Conservation (phyloP, 2,888 invertebrate genomes). For the Alviniconcha strummeri region DNA sequence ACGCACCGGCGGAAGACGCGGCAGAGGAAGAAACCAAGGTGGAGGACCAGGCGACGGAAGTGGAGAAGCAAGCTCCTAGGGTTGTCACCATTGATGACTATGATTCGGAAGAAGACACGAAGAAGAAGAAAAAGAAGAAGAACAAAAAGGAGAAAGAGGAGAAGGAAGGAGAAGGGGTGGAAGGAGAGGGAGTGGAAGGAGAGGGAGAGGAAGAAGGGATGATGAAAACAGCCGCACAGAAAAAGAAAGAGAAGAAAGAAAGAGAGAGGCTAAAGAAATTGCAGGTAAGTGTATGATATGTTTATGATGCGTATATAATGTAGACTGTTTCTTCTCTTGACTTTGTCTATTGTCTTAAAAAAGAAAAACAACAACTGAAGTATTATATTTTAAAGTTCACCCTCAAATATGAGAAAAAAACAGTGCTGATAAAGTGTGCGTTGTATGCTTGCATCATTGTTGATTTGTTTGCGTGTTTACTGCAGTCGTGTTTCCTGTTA, state of each 20-base stretch:
- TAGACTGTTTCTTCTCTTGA: too few species aligned
- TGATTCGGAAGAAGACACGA: conserved; percentile 54
- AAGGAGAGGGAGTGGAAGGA: conserved; percentile 35
- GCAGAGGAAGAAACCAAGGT: conserved; percentile 1
- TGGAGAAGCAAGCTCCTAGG: conserved; percentile 39
- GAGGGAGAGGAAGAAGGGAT: conserved; percentile 82
- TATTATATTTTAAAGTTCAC: too few species aligned
- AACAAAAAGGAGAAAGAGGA: conserved; percentile 44
- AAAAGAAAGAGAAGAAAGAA: conserved; percentile 77
- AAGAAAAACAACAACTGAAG: too few species aligned
- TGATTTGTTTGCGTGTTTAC: too few species aligned
- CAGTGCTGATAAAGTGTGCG: too few species aligned
- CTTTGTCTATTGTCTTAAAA: too few species aligned
- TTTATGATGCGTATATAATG: not conserved
- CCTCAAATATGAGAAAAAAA: too few species aligned
- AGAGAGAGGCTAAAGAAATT: conserved; percentile 54
- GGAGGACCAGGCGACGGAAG: conserved; percentile 30
- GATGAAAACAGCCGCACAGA: conserved; percentile 73
- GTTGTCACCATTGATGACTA: conserved; percentile 46
- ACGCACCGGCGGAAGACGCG: conserved; percentile 32
- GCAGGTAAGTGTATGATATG: conserved; percentile 46
- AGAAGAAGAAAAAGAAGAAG: conserved; percentile 50
- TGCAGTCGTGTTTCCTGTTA: too few species aligned
- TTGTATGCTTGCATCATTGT: too few species aligned
- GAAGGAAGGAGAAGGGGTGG: conserved; percentile 46